Percentiles rank a stretch among this genome's conserved stretches.
Conservation (phyloP, 2,888 invertebrate species). For the Acrocyrtus sp. region DNA sequence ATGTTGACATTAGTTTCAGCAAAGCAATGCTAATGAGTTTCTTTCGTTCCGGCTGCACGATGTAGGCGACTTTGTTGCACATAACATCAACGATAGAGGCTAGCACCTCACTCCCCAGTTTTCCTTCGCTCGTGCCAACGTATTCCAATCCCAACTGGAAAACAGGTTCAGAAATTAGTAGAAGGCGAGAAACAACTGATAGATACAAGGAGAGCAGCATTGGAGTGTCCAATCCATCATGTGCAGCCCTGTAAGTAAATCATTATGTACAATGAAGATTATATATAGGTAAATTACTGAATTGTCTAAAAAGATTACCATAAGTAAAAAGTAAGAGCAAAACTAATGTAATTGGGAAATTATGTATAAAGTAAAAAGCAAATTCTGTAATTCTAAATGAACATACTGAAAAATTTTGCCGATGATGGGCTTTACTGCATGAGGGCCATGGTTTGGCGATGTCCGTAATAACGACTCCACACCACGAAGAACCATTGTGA, state of each 20-base stretch:
- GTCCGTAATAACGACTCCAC: constrained; percentile 81
- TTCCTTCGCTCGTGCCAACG: constrained; percentile 63
- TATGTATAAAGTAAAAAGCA: no score
- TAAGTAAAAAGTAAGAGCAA: no score
- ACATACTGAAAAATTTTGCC: constrained; percentile 61
- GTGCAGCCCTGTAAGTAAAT: constrained; percentile 72
- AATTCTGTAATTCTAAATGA: neutral
- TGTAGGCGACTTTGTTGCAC: constrained; percentile 81
- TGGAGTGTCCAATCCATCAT: constrained; percentile 77
- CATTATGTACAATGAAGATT: neutral
- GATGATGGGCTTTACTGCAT: constrained; percentile 60
- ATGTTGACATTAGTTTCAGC: constrained; percentile 66
- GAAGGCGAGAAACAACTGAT: constrained; percentile 80
- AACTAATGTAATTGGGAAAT: no score
- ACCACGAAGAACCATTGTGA: constrained; percentile 78
- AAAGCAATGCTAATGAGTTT: constrained; percentile 80
- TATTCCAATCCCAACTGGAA: constrained; percentile 67
- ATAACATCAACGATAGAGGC: constrained; percentile 79
- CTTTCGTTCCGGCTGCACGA: constrained; percentile 81
- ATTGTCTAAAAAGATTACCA: neutral
- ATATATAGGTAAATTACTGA: neutral
- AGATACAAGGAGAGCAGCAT: constrained; percentile 81
- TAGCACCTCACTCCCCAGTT: constrained; percentile 72
- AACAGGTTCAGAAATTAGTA: constrained; percentile 76
- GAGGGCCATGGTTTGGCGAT: constrained; percentile 77